Percentiles rank a stretch among this genome's conserved stretches.
Conservation (phyloP, 2,888 invertebrate species). For the Tuta absoluta region DNA sequence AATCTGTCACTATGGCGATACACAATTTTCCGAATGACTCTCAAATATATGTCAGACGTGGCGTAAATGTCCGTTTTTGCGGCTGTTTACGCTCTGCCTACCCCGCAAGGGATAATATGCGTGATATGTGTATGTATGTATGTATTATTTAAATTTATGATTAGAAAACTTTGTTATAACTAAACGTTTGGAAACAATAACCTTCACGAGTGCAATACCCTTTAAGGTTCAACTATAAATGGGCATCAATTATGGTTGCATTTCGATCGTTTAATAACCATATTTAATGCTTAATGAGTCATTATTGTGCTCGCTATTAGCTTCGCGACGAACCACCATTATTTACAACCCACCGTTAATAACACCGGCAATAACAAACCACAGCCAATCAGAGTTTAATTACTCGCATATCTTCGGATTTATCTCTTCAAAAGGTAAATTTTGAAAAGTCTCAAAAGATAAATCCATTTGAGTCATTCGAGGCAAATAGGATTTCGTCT, state of each 20-base stretch:
- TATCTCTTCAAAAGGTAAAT: slow-evolving; percentile 66
- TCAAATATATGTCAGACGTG: too few species aligned
- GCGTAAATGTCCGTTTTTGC: too few species aligned
- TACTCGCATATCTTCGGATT: slow-evolving; percentile 60
- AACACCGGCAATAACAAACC: slow-evolving; percentile 65
- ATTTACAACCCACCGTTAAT: slow-evolving; percentile 72
- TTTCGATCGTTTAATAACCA: slow-evolving; percentile 50
- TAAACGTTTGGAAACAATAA: background rate
- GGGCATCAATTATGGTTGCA: slow-evolving; percentile 9
- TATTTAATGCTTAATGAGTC: slow-evolving; percentile 69
- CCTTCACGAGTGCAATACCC: background rate
- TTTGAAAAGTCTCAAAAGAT: slow-evolving; percentile 76
- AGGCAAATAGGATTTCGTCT: slow-evolving; percentile 79
- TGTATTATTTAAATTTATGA: background rate
- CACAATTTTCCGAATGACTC: too few species aligned
- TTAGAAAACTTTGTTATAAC: background rate
- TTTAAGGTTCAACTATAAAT: background rate
- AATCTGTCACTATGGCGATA: too few species aligned
- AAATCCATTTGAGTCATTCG: slow-evolving; percentile 78
- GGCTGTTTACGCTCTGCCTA: too few species aligned
- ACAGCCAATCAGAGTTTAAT: slow-evolving; percentile 74
- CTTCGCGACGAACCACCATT: slow-evolving; percentile 55
- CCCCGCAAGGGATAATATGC: too few species aligned
- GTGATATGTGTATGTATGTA: too few species aligned
- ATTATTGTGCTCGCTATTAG: slow-evolving; percentile 68